A percentile compares a stretch with the other conserved stretches of the same genome.
Conservation (phyloP, 2,113 vertebrate genomes). For the human (Homo sapiens) region DNA sequence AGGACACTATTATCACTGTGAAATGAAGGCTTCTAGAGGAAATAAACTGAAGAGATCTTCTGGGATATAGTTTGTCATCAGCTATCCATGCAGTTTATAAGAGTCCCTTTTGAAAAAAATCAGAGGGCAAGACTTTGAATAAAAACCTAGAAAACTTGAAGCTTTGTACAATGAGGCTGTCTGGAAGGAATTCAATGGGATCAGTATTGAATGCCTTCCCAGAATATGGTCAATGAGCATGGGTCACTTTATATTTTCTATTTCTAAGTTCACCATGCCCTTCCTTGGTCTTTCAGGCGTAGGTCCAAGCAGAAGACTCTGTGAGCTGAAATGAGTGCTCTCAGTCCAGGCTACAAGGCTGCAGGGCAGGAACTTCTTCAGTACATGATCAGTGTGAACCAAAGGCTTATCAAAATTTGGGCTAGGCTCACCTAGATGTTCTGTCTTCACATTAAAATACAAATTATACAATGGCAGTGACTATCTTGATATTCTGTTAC, state of each 20-base stretch:
- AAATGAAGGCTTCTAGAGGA: background rate
- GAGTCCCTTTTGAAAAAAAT: background rate
- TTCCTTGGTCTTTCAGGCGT: background rate
- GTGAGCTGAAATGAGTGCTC: background rate
- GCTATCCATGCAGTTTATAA: background rate
- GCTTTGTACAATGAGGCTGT: background rate
- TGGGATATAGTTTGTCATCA: too few relatives aligned
- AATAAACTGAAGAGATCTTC: background rate
- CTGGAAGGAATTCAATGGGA: background rate
- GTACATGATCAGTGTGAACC: background rate
- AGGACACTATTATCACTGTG: background rate
- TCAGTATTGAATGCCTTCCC: background rate
- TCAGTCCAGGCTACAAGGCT: background rate
- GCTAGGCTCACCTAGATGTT: background rate
- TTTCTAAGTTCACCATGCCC: background rate
- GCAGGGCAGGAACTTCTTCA: background rate
- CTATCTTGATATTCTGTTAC: background rate
- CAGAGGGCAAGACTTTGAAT: background rate
- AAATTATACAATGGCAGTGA: background rate
- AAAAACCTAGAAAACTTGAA: background rate
- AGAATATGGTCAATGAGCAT: background rate
- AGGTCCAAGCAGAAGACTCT: background rate
- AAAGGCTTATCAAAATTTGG: background rate
- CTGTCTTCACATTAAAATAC: background rate
- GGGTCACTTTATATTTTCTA: background rate